Evolutionary conservation across 2,888 invertebrate species (phyloP), one percentile per base, ranked within the genome.

Genomic region (Tetramorium bicarinatum): DNA sequence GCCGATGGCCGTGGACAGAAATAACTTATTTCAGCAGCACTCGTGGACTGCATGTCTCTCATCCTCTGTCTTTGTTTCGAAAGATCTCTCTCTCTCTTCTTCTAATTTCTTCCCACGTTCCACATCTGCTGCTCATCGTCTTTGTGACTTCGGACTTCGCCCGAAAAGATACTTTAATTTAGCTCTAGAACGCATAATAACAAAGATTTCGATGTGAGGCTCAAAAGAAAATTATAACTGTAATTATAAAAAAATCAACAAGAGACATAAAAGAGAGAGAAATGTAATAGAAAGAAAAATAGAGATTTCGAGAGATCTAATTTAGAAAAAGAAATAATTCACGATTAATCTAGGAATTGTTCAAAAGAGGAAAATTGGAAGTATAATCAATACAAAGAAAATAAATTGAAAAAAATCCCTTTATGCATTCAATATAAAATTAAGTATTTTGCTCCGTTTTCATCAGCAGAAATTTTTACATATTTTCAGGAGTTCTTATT

Each of bases 1-100:
- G 86, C 80, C 64, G 83, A 82, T 87, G 91, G 83, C 90, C 91
- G 89, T 88, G 90, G 89, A 86, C 90, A 87, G 67, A 92, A 92
- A 92, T 90, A 89, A 85, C 83, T 86, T 64, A 72, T 87, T 87
- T 87, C 75, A 77, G 83, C 75, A 85, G 80, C 87, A 88, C 85
- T 86, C 88, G 85, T 44, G 80, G 86, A 83, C 75, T 67, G 87
- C 90, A 85, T 88, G 89, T 85, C 87, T 88, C 84, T 86, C 44
- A 71, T 59, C 56, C 34, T 77, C 61, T 1, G 29, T 83, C 74
- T 67, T 69, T 66, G 56, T 56, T 62, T 47, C 47, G 15, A 47
- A 67, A 67, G 29, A 66, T 13, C 2, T 61, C 13, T 62, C n/a
- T 74, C 25, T 59, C 34, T 72, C n/a, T 56, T 21, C 49, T 15